phyloP scores from a whole-genome alignment of 2,888 invertebrate genomes.

The Melinaea menophilus region DNA sequence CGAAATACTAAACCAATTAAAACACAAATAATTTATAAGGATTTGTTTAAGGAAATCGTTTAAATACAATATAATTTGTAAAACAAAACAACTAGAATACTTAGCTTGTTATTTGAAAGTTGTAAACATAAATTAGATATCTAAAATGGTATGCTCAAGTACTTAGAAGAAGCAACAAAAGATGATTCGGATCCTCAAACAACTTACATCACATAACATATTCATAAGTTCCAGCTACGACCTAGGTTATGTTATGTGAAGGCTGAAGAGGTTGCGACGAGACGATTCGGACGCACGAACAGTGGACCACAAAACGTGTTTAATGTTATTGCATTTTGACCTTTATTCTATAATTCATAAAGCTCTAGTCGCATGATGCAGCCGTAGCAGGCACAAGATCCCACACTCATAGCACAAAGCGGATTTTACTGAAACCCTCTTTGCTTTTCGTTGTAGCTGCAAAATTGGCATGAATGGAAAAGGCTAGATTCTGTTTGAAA shows the following conservation, averaged over 20 bases:
- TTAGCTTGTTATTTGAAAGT: neutral
- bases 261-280: slow-evolving; percentile 26
- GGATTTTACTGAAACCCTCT: slow-evolving; percentile 32
- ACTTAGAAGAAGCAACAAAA: slow-evolving; percentile 3
- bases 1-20: slow-evolving; percentile 46
- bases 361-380: slow-evolving; percentile 8
- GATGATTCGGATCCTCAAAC: slow-evolving; percentile 2
- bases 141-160: neutral
- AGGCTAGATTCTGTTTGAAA: slow-evolving; percentile 28
- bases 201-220: slow-evolving; percentile 11
- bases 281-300: slow-evolving; percentile 22
- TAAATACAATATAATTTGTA: neutral
- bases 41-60: slow-evolving; percentile 21
- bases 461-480: slow-evolving; percentile 33
- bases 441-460: slow-evolving; percentile 30
- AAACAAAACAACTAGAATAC: neutral
- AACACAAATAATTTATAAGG: slow-evolving; percentile 27
- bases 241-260: slow-evolving; percentile 26
- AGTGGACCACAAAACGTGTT: slow-evolving; percentile 16
- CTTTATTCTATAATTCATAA: slow-evolving; percentile 15
- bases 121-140: neutral
- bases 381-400: slow-evolving; percentile 28
- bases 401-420: slow-evolving; percentile 32
- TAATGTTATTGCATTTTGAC: slow-evolving; percentile 16
- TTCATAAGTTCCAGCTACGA: slow-evolving; percentile 14